Evolutionary conservation across 64 coral and sea anemone genomes (phyloP).

Genomic region (Montipora sp.): DNA sequence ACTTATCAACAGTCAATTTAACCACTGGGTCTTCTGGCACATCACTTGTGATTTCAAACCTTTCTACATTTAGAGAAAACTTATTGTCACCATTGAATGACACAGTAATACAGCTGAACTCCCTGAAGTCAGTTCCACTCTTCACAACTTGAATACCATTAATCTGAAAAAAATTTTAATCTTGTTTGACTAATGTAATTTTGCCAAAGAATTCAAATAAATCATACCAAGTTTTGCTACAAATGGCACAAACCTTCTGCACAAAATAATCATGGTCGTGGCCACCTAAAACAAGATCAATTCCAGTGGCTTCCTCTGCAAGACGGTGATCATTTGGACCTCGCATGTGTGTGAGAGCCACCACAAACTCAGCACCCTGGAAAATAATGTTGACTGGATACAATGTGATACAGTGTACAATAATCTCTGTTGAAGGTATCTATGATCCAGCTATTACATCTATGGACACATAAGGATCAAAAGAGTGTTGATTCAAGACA

Average conservation of each 20-base stretch:
- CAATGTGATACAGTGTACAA: neutral
- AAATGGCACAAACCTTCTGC: constrained; percentile 46
- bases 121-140: constrained; percentile 95
- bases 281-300: constrained; percentile 94
- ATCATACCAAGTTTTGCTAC: no score
- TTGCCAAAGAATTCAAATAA: no score
- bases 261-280: constrained; percentile 97
- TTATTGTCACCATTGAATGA: constrained; percentile 77
- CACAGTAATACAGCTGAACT: constrained; percentile 81
- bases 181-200: no score
- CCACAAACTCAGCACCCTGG: constrained; percentile 92
- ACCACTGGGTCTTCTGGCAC: constrained; percentile 86
- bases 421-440: no score
- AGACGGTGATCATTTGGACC: constrained; percentile 87
- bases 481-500: no score
- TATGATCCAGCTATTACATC: no score
- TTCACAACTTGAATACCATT: constrained; percentile 89
- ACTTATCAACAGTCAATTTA: constrained; percentile 85
- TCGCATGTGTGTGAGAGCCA: constrained; percentile 98
- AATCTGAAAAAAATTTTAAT: constrained; percentile 21
- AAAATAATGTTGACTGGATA: neutral
- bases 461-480: no score
- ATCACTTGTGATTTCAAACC: constrained; percentile 79
- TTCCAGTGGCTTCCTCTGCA: constrained; percentile 80
- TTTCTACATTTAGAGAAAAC: constrained; percentile 77